A percentile compares a stretch with the other conserved stretches of the same genome.
phyloP scores from a whole-genome alignment of 1,140 invertebrate genomes.

The Drosophila takahashii region DNA sequence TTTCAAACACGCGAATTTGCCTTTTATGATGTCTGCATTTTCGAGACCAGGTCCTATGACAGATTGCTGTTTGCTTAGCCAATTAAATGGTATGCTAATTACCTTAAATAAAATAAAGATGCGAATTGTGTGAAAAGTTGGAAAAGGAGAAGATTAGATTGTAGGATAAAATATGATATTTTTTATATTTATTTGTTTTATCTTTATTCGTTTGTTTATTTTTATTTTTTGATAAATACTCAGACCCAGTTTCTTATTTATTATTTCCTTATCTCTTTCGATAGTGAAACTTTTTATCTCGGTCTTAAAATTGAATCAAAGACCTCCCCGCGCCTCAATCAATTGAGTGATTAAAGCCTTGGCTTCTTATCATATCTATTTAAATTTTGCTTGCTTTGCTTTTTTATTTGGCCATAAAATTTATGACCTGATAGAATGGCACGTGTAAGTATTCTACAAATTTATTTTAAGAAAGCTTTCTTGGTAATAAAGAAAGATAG shows the following conservation, averaged over 20 bases:
- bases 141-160: constrained; percentile 2
- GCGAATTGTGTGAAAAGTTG: not conserved
- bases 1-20: constrained; percentile 1
- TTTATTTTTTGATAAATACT: not conserved
- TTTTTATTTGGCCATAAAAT: constrained; percentile 12
- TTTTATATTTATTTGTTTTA: not conserved
- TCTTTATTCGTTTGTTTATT: not conserved
- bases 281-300: constrained; percentile 25
- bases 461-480: constrained; percentile 4
- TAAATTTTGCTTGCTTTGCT: not conserved
- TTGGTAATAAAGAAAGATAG: not conserved
- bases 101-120: not conserved
- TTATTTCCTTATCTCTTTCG: constrained; percentile 16
- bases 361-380: constrained; percentile 39
- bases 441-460: constrained; percentile 12
- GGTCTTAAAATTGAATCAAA: constrained; percentile 31
- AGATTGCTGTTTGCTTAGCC: constrained; percentile 1
- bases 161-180: constrained; percentile 1
- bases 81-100: constrained; percentile 8
- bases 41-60: not conserved
- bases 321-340: constrained; percentile 32
- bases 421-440: constrained; percentile 17
- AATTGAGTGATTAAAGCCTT: constrained; percentile 31
- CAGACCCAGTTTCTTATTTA: constrained; percentile 11
- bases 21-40: constrained; percentile 7